Evolutionary conservation across 2,888 invertebrate genomes (phyloP).

Genomic region (Cotesia congregata): DNA sequence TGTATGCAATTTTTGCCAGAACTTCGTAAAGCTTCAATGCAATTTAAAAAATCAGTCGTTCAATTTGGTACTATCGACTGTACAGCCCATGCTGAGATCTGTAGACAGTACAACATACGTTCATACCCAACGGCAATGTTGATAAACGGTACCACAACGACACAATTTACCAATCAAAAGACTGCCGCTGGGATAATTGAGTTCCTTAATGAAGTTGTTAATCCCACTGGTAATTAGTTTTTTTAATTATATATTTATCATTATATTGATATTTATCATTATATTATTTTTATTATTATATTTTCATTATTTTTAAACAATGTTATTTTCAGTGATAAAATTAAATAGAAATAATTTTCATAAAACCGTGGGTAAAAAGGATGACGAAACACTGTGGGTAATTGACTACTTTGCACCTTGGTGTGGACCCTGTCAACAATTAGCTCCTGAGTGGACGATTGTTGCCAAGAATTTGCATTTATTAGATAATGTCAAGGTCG

Average conservation of each 20-base stretch:
- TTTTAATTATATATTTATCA: conserved; percentile 20
- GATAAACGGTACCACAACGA: conserved; percentile 74
- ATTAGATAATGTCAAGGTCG: conserved; percentile 74
- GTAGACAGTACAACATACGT: conserved; percentile 74
- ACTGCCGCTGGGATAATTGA: conserved; percentile 75
- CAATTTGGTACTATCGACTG: conserved; percentile 80
- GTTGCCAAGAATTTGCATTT: conserved; percentile 73
- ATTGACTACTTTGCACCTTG: conserved; percentile 83
- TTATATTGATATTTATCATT: no score
- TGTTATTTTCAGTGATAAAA: conserved; percentile 71
- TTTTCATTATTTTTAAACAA: conserved; percentile 18
- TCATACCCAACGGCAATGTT: conserved; percentile 81
- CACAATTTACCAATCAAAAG: conserved; percentile 76
- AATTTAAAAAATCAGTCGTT: conserved; percentile 71
- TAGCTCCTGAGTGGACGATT: conserved; percentile 78
- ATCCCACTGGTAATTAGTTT: conserved; percentile 70
- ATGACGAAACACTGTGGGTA: conserved; percentile 75
- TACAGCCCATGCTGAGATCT: conserved; percentile 75
- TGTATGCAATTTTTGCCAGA: conserved; percentile 80
- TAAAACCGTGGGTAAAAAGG: conserved; percentile 72
- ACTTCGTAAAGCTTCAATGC: conserved; percentile 76
- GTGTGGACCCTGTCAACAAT: conserved; percentile 82
- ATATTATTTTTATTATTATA: no score
- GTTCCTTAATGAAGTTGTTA: conserved; percentile 75
- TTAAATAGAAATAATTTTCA: conserved; percentile 74